Percentiles rank a stretch among this genome's conserved stretches.
phyloP scores from a whole-genome alignment of 2,888 invertebrate species.

The Tetrapedia diversipes region DNA sequence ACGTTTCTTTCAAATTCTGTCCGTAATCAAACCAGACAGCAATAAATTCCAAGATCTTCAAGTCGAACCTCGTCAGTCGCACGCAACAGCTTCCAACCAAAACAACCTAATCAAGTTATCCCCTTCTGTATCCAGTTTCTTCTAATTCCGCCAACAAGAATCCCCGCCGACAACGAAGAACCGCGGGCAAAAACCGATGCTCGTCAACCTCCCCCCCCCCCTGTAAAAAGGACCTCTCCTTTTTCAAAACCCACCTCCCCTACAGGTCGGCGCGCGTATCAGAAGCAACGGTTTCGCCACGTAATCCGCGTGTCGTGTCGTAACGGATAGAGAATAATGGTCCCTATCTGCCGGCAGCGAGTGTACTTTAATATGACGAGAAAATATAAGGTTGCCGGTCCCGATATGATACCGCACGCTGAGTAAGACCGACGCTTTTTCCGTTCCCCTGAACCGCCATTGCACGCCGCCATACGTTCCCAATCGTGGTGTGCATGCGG shows the following conservation, averaged over 20 bases:
- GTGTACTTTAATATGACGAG: conserved; percentile 73
- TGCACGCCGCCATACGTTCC: conserved; percentile 32
- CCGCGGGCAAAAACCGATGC: no score
- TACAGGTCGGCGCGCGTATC: conserved; percentile 8
- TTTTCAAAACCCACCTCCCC: neutral
- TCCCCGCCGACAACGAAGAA: no score
- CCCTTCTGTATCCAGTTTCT: neutral
- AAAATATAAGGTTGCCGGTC: conserved; percentile 72
- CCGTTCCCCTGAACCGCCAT: neutral
- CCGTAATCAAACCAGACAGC: no score
- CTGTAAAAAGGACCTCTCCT: neutral
- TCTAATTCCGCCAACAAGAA: no score
- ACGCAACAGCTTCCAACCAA: neutral
- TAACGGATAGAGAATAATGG: conserved; percentile 69
- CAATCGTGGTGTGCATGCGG: neutral
- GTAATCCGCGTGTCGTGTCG: conserved; percentile 65
- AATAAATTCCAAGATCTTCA: no score
- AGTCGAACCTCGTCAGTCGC: no score
- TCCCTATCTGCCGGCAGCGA: conserved; percentile 63
- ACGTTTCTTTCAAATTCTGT: no score
- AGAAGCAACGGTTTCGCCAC: conserved; percentile 49
- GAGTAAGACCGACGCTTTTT: conserved; percentile 50
- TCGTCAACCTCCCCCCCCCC: neutral
- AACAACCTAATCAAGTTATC: neutral
- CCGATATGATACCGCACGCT: conserved; percentile 66